A percentile compares a stretch with the other conserved stretches of the same genome.
Evolutionary conservation across 2,113 vertebrate genomes (phyloP).

Genomic region (Chiloscyllium plagiosum): DNA sequence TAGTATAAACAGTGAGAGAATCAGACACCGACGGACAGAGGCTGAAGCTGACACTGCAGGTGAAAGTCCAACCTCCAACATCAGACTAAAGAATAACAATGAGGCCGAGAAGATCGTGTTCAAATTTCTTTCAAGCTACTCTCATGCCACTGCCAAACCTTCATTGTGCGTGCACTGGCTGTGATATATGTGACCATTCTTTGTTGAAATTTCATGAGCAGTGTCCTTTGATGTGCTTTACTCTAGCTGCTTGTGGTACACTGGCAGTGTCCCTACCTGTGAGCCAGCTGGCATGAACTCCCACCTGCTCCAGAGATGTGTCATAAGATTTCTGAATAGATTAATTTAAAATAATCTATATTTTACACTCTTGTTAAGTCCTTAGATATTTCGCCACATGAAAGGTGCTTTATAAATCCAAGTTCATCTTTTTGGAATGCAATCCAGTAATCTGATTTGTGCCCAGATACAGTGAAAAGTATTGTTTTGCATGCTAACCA

Average conservation of each 20-base stretch:
- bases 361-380: neutral
- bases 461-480: no score
- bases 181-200: neutral
- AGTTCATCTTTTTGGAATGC: neutral
- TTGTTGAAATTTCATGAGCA: no score
- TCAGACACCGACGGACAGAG: neutral
- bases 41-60: neutral
- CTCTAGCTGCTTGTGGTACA: neutral
- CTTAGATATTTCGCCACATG: neutral
- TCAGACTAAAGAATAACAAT: neutral
- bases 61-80: neutral
- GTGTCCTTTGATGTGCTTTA: neutral
- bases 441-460: neutral
- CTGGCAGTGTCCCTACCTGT: no score
- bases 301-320: no score
- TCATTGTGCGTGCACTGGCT: no score
- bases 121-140: neutral
- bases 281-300: no score
- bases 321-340: no score
- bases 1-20: neutral
- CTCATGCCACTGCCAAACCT: neutral
- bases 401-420: neutral
- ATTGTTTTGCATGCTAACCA: no score
- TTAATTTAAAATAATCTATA: no score
- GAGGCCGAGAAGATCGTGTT: neutral